Conservation (phyloP, 2,888 invertebrate species). For the Phania funesta region DNA sequence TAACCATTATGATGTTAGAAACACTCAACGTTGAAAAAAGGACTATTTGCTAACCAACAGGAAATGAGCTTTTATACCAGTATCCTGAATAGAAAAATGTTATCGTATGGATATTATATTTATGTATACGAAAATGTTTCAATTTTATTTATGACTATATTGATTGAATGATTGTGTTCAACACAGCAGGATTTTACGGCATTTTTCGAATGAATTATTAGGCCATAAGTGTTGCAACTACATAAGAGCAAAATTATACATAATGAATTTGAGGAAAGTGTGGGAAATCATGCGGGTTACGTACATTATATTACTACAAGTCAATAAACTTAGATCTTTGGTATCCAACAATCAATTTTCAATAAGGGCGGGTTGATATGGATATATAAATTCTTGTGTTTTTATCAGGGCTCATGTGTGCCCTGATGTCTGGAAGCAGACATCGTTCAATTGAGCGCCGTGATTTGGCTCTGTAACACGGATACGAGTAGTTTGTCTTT, state of each 20-base stretch:
- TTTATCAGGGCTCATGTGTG: too few relatives aligned
- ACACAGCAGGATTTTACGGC: constrained; percentile 48
- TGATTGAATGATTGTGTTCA: constrained; percentile 68
- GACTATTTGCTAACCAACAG: constrained; percentile 33
- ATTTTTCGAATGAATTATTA: constrained; percentile 12
- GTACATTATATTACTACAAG: too few relatives aligned
- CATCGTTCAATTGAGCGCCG: too few relatives aligned
- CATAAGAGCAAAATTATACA: neutral
- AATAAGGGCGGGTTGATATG: too few relatives aligned
- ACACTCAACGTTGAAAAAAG: constrained; percentile 13
- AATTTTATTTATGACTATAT: constrained; percentile 67
- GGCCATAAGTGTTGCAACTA: neutral
- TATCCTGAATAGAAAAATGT: neutral
- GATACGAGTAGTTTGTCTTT: too few relatives aligned
- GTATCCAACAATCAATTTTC: too few relatives aligned
- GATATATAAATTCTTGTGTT: too few relatives aligned
- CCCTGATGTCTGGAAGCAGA: too few relatives aligned
- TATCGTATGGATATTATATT: constrained; percentile 5
- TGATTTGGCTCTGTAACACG: too few relatives aligned
- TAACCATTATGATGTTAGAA: constrained; percentile 29
- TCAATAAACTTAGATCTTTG: too few relatives aligned
- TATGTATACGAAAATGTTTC: neutral
- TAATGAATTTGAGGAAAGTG: neutral
- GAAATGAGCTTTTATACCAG: constrained; percentile 60
- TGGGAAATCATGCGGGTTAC: neutral